Base-by-base conservation (phyloP, 2,113 vertebrate species). In the Hystrix brachyura region DNA sequence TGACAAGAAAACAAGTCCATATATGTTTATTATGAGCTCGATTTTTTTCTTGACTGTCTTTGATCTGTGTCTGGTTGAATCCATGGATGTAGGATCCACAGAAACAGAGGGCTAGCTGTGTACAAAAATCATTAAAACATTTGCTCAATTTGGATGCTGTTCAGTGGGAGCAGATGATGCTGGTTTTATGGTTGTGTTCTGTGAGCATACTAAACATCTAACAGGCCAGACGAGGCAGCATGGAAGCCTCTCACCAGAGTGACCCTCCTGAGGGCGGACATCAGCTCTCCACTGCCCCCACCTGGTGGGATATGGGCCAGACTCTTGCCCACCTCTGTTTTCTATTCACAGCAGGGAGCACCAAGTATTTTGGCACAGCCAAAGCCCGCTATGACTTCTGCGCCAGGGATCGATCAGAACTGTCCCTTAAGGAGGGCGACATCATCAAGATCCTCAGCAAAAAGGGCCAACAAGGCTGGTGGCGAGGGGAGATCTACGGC, bases 401-500 rank as follows among this genome's bases (percentile, higher is more conserved):
- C 0, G 99, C 99, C 46, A 98, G 99, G 72, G 99, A 99, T 97
- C 99, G 99, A 2, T 99, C 99, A 0, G 99, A 99, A 97, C 98
- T 99, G 78, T 99, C 99, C 0, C 98, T 99, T 82, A 98, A 98
- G 21, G 99, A 99, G 80, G 99, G 99, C 0, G 99, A 99, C 97
- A 98, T 99, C 65, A 99, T 99, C 97, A 99, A 99, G 71, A 99
- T 99, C 96, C 98, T 99, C 81, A 99, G 98, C 96, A 99, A 99
- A 98, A 99, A 99, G 91, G 99, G 99, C 5, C 99, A 99, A 69
- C 99, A 98, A 0, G 99, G 99, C 86, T 99, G 99, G 99, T 99
- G 99, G 99, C 99, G 99, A 93, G 99, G 99, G 62, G 99, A 99
- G 94, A 99, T 99, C 87, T 99, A 99, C 0, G 99, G 99, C 69